A percentile compares a stretch with the other conserved stretches of the same genome.
These are phyloP conservation scores for Anoplolepis gracilipes DNA, from an alignment of 1,140 invertebrate species.

Conservation along the genomic window DNA sequence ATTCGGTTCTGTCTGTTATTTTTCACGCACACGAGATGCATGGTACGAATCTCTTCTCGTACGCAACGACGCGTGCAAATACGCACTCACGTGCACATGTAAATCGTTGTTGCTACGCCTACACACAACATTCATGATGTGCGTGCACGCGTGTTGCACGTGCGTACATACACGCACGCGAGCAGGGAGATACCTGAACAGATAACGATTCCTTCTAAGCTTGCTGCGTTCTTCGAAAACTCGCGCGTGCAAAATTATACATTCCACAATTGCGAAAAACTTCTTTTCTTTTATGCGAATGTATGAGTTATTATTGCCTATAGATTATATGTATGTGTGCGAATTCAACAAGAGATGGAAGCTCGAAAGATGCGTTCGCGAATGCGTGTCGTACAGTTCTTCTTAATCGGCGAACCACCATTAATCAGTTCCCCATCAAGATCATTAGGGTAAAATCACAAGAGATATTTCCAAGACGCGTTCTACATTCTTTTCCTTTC, in stretches of 20 bases:
- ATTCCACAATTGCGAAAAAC: slow-evolving; percentile 71
- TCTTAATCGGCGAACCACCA: neutral
- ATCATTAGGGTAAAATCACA: neutral
- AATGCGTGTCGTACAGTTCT: slow-evolving; percentile 11
- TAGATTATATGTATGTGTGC: slow-evolving; percentile 64
- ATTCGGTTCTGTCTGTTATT: slow-evolving; percentile 27
- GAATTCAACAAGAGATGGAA: slow-evolving; percentile 56
- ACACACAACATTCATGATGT: too few species aligned
- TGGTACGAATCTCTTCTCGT: neutral
- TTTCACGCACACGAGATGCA: neutral
- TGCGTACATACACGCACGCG: neutral
- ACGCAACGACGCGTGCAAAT: slow-evolving; percentile 27
- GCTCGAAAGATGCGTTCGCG: neutral
- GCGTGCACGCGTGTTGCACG: too few species aligned
- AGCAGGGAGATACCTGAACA: slow-evolving; percentile 44
- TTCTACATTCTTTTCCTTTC: slow-evolving; percentile 7
- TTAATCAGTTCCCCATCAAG: neutral
- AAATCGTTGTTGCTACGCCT: neutral
- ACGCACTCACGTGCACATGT: slow-evolving; percentile 9
- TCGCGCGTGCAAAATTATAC: slow-evolving; percentile 56
- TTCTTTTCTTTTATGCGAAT: slow-evolving; percentile 44
- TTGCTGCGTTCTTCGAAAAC: slow-evolving; percentile 8
- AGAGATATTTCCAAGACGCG: neutral
- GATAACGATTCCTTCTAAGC: slow-evolving; percentile 63
- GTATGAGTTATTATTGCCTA: slow-evolving; percentile 73